phyloP scores from a whole-genome alignment of 2,797 vertebrate species.

The Acomys russatus region DNA sequence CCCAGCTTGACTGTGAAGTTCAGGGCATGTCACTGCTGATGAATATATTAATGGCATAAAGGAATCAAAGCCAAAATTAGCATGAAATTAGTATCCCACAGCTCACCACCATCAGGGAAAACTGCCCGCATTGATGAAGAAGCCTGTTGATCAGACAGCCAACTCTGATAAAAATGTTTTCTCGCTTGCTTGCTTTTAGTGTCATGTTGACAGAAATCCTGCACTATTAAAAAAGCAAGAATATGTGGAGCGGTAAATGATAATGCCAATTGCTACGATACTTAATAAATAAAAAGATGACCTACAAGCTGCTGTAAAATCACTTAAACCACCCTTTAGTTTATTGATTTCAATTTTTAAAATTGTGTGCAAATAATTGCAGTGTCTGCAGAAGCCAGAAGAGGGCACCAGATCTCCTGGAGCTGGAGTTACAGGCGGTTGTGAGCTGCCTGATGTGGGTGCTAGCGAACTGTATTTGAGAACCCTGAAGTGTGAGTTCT shows the following conservation, averaged over 20 bases:
- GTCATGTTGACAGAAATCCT: neutral
- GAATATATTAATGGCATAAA: conserved; percentile 77
- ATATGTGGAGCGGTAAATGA: neutral
- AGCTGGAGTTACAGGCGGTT: neutral
- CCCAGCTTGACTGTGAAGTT: conserved; percentile 52
- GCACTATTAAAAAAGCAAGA: neutral
- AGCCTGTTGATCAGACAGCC: neutral
- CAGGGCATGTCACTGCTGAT: conserved; percentile 59
- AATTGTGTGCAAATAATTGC: neutral
- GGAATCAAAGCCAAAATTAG: conserved; percentile 81
- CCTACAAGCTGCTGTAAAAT: neutral
- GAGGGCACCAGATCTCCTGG: neutral
- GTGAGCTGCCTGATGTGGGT: neutral
- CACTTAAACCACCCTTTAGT: neutral
- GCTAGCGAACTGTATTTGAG: neutral
- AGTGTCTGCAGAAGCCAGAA: neutral
- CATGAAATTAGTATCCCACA: conserved; percentile 71
- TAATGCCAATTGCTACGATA: neutral
- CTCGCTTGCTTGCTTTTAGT: neutral
- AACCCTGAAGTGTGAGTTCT: neutral
- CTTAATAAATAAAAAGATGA: neutral
- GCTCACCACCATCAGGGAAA: conserved; percentile 71
- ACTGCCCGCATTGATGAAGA: conserved; percentile 37
- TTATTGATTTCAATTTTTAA: neutral
- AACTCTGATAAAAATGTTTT: conserved; percentile 42